Percentiles rank a stretch among this genome's conserved stretches.
These are phyloP conservation scores for Bombycilla garrulus DNA, from an alignment of 2,113 vertebrate species.

Conservation along the genomic window DNA sequence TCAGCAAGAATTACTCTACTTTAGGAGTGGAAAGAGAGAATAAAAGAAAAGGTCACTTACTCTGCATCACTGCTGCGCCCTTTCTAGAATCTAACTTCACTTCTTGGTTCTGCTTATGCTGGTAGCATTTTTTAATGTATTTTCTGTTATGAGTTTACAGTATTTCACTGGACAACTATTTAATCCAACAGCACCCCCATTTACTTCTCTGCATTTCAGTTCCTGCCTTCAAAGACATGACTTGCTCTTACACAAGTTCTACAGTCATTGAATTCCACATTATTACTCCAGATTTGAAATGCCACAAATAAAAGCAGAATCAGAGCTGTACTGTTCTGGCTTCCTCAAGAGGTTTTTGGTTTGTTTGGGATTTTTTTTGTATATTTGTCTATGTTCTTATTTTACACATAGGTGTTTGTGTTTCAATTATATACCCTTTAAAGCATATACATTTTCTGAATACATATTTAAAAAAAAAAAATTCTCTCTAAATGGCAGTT, in stretches of 20 bases:
- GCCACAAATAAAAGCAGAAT: background rate
- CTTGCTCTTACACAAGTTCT: background rate
- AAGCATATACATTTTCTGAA: background rate
- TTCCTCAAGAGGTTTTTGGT: background rate
- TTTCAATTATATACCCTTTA: background rate
- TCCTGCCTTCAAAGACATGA: background rate
- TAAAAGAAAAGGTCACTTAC: background rate
- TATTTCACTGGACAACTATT: background rate
- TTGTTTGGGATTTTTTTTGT: rapidly evolving
- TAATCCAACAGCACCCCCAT: background rate
- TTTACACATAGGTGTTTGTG: background rate
- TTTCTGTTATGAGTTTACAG: background rate
- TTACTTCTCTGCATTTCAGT: background rate
- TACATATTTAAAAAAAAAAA: no score
- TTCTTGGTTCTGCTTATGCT: background rate
- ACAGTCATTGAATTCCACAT: background rate
- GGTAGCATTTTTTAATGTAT: background rate
- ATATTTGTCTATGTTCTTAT: background rate
- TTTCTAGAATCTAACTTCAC: background rate
- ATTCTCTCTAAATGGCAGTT: background rate
- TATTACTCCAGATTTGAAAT: background rate
- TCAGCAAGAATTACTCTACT: background rate
- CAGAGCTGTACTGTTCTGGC: background rate
- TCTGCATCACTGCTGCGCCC: background rate
- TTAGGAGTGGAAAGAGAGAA: background rate